These are phyloP conservation scores for Hedya salicella DNA, from an alignment of 2,888 invertebrate genomes.

Conservation along the genomic window DNA sequence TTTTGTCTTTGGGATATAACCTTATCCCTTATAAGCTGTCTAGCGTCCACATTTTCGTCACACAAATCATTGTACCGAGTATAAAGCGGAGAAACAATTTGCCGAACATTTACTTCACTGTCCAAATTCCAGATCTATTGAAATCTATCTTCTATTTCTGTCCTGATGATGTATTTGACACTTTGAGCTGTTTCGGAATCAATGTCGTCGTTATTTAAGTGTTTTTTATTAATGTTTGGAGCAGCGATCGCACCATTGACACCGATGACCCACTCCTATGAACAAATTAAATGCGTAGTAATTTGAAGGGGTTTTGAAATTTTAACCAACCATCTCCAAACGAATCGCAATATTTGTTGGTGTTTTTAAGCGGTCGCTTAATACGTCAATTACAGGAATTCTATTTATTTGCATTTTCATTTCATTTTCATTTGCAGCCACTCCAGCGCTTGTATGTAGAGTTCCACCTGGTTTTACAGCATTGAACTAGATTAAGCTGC, in stretches of 20 bases:
- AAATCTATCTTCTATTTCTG: conserved; percentile 10
- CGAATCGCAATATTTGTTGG: conserved; percentile 1
- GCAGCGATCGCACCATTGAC: conserved; percentile 13
- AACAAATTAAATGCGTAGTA: conserved; percentile 4
- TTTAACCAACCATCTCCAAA: conserved; percentile 1
- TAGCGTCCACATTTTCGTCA: conserved; percentile 6
- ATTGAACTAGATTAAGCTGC: conserved; percentile 9
- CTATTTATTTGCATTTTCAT: conserved; percentile 1
- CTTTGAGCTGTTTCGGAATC: conserved; percentile 1
- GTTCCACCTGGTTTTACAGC: conserved; percentile 15
- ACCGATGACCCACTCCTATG: conserved; percentile 3
- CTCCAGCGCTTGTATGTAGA: conserved; percentile 6
- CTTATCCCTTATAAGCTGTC: conserved; percentile 6
- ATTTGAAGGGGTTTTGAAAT: conserved; percentile 14
- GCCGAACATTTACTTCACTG: conserved; percentile 11
- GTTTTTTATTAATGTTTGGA: conserved; percentile 10
- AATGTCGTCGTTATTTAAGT: conserved; percentile 1
- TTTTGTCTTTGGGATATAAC: conserved; percentile 4
- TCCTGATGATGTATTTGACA: conserved; percentile 9
- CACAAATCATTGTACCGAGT: conserved; percentile 9
- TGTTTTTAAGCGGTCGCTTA: conserved; percentile 7
- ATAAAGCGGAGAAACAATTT: conserved; percentile 10
- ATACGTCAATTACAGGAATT: conserved; percentile 11
- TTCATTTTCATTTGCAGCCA: background rate
- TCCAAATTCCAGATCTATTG: conserved; percentile 3